These are phyloP conservation scores for Novumbra hubbsi DNA, from an alignment of 2,797 vertebrate species.

Conservation along the genomic window DNA sequence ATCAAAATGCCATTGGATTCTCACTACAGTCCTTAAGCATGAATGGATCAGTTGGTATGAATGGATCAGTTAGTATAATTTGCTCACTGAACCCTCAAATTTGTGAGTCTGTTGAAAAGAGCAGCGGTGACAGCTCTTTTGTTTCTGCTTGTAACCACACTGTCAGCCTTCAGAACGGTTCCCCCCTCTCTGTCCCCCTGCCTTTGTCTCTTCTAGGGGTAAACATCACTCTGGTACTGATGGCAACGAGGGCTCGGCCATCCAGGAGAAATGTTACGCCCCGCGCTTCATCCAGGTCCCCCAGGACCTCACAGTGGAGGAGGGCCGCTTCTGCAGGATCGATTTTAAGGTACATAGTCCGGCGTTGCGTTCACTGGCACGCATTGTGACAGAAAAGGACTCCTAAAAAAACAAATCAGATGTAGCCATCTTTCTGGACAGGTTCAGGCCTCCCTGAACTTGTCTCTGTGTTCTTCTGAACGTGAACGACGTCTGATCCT, in stretches of 20 bases:
- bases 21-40: neutral
- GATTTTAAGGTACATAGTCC: constrained; percentile 86
- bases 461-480: neutral
- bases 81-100: neutral
- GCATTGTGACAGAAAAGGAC: neutral
- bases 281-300: constrained; percentile 93
- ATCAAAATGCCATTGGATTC: neutral
- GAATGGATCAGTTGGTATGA: neutral
- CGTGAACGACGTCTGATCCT: neutral
- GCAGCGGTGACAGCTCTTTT: neutral
- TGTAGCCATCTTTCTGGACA: too few species aligned
- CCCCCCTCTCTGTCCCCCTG: constrained; percentile 9
- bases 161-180: constrained; percentile 20
- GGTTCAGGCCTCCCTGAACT: too few species aligned
- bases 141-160: neutral
- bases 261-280: constrained; percentile 93
- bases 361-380: neutral
- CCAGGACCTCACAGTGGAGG: constrained; percentile 84
- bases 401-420: too few species aligned
- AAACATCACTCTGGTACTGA: constrained; percentile 80
- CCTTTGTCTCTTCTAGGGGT: constrained; percentile 70
- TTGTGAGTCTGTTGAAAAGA: neutral
- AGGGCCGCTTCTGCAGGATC: constrained; percentile 92
- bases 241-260: constrained; percentile 79
- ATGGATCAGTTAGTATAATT: neutral